Evolutionary conservation across 2,888 invertebrate species (phyloP).

Genomic region (Biston stratarius): DNA sequence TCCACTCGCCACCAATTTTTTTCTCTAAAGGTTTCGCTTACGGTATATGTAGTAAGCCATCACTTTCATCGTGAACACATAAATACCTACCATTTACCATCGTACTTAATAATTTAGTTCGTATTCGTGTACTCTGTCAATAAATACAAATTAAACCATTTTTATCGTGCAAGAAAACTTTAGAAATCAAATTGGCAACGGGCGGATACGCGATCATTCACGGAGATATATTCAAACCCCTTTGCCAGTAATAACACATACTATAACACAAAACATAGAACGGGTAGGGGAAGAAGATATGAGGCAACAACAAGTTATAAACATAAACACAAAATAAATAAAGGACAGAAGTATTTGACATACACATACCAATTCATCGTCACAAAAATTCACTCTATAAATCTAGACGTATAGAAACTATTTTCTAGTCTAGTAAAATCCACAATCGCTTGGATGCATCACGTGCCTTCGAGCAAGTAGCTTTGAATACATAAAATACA

Average conservation of each 20-base stretch:
- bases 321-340: slow-evolving; percentile 31
- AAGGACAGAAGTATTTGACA: slow-evolving; percentile 20
- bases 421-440: slow-evolving; percentile 45
- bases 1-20: too few species aligned
- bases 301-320: slow-evolving; percentile 5
- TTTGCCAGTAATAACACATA: not conserved
- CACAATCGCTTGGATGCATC: slow-evolving; percentile 66
- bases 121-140: too few species aligned
- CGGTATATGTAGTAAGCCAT: too few species aligned
- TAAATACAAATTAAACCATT: too few species aligned
- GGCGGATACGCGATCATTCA: too few species aligned
- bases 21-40: too few species aligned
- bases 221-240: too few species aligned
- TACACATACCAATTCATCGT: slow-evolving; percentile 4
- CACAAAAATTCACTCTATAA: slow-evolving; percentile 59
- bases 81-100: too few species aligned
- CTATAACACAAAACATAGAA: slow-evolving; percentile 15
- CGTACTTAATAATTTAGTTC: too few species aligned
- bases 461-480: slow-evolving; percentile 50
- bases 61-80: too few species aligned
- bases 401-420: slow-evolving; percentile 43
- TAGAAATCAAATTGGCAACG: too few species aligned
- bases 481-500: slow-evolving; percentile 31
- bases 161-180: too few species aligned
- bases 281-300: slow-evolving; percentile 3